Conservation (phyloP, 2,888 invertebrate genomes). For the Epicampocera succincta region DNA sequence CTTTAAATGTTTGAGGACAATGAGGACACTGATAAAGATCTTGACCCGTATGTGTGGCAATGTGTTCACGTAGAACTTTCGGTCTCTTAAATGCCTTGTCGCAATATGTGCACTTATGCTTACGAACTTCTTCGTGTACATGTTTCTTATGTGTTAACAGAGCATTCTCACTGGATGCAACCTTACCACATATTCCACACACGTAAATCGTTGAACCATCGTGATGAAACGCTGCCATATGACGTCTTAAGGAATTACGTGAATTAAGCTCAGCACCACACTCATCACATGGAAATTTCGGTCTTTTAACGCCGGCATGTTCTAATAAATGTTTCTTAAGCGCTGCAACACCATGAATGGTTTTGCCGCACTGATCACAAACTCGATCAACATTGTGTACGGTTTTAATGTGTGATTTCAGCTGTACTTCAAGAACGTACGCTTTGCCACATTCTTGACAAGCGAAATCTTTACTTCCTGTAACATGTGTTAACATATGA, state of each 20-base stretch:
- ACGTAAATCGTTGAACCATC: slow-evolving; percentile 68
- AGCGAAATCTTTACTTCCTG: slow-evolving; percentile 66
- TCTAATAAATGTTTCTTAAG: slow-evolving; percentile 68
- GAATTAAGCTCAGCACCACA: slow-evolving; percentile 71
- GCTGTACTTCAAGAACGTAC: slow-evolving; percentile 63
- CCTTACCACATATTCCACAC: slow-evolving; percentile 72
- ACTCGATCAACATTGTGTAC: slow-evolving; percentile 65
- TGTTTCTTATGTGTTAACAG: slow-evolving; percentile 71
- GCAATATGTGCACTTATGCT: slow-evolving; percentile 72
- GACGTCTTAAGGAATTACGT: slow-evolving; percentile 68
- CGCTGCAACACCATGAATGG: slow-evolving; percentile 64
- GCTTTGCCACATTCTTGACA: slow-evolving; percentile 72
- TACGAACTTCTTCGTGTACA: slow-evolving; percentile 71
- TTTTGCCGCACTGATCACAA: slow-evolving; percentile 71
- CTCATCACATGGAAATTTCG: slow-evolving; percentile 69
- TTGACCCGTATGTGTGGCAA: slow-evolving; percentile 80
- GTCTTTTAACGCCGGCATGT: slow-evolving; percentile 66
- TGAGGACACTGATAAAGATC: slow-evolving; percentile 79
- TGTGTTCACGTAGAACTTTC: slow-evolving; percentile 75
- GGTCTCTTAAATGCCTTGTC: slow-evolving; percentile 73
- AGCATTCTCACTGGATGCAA: slow-evolving; percentile 71
- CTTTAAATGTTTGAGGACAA: slow-evolving; percentile 80
- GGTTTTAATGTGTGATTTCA: slow-evolving; percentile 69
- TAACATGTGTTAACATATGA: slow-evolving; percentile 70
- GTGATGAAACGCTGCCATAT: slow-evolving; percentile 72